Base-by-base conservation (phyloP, 2,113 vertebrate species). In the Oreochromis spilurus region DNA sequence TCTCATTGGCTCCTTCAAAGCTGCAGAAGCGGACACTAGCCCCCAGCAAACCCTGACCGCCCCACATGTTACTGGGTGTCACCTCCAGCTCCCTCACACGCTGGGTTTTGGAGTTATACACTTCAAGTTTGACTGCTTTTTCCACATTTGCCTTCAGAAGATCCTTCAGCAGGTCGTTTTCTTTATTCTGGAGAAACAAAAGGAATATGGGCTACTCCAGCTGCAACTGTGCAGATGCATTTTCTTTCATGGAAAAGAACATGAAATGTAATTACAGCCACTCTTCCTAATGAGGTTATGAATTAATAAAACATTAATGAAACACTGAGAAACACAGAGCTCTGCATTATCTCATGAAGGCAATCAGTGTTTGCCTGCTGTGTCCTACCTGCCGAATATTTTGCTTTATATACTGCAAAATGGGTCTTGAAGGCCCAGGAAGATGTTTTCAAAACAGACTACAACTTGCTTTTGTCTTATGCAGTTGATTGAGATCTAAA, bases 41-140 rank as follows among this genome's bases (percentile, higher is more conserved):
- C 0, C 98, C 98, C 54, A 99, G 97, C 79, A 99, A 97, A 40
- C 98, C 98, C 88, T 98, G 98, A 34, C 98, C 98, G 2, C 98
- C 98, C 98, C 98, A 99, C 98, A 99, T 99, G 93, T 98, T 99
- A 91, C 97, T 99, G 86, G 98, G 98, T 24, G 96, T 95, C 89
- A 99, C 97, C 85, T 99, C 97, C 91, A 99, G 95, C 84, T 99
- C 98, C 7, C 98, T 97, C 43, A 99, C 94, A 83, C 96, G 96
- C 96, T 97, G 96, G 0, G 96, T 97, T 96, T 99, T 99, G 55
- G 96, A 98, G 85, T 94, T 99, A 88, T 97, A 98, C 57, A 99
- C 97, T 90, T 99, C 97, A 79, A 99, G 94, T 94, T 97, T 99
- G 86, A 99, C 97, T 0, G 97, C 95, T 93, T 98, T 99, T 96